These are phyloP conservation scores for Leptinotarsa tumamoca DNA, from an alignment of 2,888 invertebrate species.

Conservation along the genomic window DNA sequence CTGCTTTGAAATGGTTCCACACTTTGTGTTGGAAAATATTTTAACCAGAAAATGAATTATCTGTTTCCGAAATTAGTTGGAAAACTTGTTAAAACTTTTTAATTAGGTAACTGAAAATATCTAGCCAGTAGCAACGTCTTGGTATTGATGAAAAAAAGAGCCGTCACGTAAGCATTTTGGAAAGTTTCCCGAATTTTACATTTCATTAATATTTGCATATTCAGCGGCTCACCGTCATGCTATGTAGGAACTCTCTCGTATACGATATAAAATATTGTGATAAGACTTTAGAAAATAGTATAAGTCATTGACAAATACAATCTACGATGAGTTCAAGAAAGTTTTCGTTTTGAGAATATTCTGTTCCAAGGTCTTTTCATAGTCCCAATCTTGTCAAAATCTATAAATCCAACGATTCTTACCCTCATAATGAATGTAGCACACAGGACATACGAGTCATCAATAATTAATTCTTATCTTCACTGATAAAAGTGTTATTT, in stretches of 20 bases:
- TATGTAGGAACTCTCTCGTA: not conserved
- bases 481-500: too few relatives aligned
- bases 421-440: too few relatives aligned
- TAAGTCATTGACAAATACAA: not conserved
- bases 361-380: too few relatives aligned
- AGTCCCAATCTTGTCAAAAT: too few relatives aligned
- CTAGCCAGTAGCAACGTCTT: conserved; percentile 51
- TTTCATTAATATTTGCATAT: conserved; percentile 17
- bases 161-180: conserved; percentile 7
- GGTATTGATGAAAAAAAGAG: conserved; percentile 38
- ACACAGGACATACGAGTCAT: too few relatives aligned
- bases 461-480: too few relatives aligned
- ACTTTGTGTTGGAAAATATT: conserved; percentile 43
- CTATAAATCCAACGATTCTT: too few relatives aligned
- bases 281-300: not conserved
- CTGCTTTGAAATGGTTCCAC: too few relatives aligned
- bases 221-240: not conserved
- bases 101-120: conserved; percentile 65
- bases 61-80: conserved; percentile 64
- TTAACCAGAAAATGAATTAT: conserved; percentile 62
- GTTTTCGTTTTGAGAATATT: too few relatives aligned
- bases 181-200: conserved; percentile 3
- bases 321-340: too few relatives aligned
- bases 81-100: conserved; percentile 66
- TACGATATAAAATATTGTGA: not conserved